phyloP scores from a whole-genome alignment of 1,140 invertebrate species.

The Lepidotrigona ventralis region DNA sequence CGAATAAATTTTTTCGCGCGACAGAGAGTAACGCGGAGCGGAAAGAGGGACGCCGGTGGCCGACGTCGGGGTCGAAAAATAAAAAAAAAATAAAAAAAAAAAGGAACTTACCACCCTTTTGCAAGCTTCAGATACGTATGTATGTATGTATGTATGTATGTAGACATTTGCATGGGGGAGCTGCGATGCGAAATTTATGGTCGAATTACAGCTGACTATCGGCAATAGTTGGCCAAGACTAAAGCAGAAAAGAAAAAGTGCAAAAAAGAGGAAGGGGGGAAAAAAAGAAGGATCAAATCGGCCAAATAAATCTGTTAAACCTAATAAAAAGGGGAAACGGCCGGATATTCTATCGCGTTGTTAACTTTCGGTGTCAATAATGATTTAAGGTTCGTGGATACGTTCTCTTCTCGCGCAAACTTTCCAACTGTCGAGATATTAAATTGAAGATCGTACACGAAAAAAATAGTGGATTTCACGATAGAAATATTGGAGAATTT shows the following conservation, averaged over 20 bases:
- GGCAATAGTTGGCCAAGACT: not conserved
- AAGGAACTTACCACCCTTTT: slow-evolving; percentile 18
- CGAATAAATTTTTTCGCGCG: slow-evolving; percentile 48
- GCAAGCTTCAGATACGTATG: slow-evolving; percentile 24
- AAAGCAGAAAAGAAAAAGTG: not conserved
- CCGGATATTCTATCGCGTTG: not conserved
- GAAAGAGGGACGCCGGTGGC: slow-evolving; percentile 20
- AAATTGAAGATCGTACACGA: too few species aligned
- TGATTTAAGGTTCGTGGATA: not conserved
- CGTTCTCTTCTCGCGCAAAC: slow-evolving; percentile 1
- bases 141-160: too few species aligned
- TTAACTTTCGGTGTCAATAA: not conserved
- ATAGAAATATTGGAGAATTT: too few species aligned
- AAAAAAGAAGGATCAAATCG: not conserved
- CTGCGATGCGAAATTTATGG: slow-evolving; percentile 69
- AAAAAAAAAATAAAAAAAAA: not conserved
- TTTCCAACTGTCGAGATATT: not conserved
- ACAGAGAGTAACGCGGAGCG: slow-evolving; percentile 29
- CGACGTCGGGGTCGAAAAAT: slow-evolving; percentile 29
- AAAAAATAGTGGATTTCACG: too few species aligned
- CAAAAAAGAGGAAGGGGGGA: slow-evolving; percentile 39
- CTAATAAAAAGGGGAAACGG: not conserved
- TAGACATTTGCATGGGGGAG: slow-evolving; percentile 22
- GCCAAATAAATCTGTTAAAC: not conserved
- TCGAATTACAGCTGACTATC: slow-evolving; percentile 61